phyloP scores from a whole-genome alignment of 1,140 invertebrate species.

The Tribolium madens region DNA sequence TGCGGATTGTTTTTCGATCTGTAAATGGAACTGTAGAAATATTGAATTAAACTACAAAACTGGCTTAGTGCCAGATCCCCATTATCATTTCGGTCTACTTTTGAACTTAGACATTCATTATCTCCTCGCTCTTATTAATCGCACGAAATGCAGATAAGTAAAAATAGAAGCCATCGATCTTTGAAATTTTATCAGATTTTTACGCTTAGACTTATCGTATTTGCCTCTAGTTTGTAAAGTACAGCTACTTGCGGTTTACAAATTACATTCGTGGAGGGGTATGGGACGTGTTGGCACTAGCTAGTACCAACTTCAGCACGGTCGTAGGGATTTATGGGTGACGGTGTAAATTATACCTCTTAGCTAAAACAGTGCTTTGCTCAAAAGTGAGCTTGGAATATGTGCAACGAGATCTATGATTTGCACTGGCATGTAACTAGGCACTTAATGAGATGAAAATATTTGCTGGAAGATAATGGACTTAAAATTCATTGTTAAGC shows the following conservation, averaged over 20 bases:
- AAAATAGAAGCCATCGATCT: slow-evolving; percentile 6
- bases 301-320: slow-evolving; percentile 26
- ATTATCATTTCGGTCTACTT: slow-evolving; percentile 25
- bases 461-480: not conserved
- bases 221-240: not conserved
- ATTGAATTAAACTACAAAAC: slow-evolving; percentile 17
- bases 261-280: not conserved
- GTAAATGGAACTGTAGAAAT: slow-evolving; percentile 18
- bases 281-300: slow-evolving; percentile 36
- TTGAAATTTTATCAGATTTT: slow-evolving; percentile 1
- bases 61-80: slow-evolving; percentile 1
- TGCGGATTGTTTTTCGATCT: slow-evolving; percentile 37
- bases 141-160: slow-evolving; percentile 27
- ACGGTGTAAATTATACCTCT: slow-evolving; percentile 29
- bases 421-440: not conserved
- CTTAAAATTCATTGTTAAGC: too few species aligned
- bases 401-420: not conserved
- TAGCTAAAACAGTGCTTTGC: not conserved
- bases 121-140: slow-evolving; percentile 17
- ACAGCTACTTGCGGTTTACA: not conserved
- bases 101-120: slow-evolving; percentile 16
- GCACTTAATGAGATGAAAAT: not conserved
- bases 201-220: not conserved
- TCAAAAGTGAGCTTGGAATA: not conserved
- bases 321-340: slow-evolving; percentile 7